Percentiles rank a stretch among this genome's conserved stretches.
Evolutionary conservation across 2,888 invertebrate species (phyloP).

Genomic region (Rutpela maculata): DNA sequence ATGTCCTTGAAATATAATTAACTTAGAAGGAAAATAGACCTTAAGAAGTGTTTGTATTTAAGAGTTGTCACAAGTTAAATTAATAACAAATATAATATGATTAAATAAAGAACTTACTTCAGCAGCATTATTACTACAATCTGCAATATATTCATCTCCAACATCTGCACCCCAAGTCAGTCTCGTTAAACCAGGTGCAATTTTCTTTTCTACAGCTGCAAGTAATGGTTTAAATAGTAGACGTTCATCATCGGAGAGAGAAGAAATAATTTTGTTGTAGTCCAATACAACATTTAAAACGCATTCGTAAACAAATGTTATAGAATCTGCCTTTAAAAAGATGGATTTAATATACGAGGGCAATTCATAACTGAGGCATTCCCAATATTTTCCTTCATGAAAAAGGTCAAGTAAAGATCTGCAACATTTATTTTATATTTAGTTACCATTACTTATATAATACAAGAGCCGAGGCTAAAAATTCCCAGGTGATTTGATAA

Average conservation of each 20-base stretch:
- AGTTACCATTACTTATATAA: neutral
- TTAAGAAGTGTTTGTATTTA: too few relatives aligned
- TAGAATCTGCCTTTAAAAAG: constrained; percentile 77
- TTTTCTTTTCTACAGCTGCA: constrained; percentile 79
- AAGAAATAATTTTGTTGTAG: constrained; percentile 86
- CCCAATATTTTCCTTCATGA: constrained; percentile 85
- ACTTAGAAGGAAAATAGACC: too few relatives aligned
- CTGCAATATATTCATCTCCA: constrained; percentile 83
- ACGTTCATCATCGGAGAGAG: constrained; percentile 86
- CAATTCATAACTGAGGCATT: constrained; percentile 81
- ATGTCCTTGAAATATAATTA: too few relatives aligned
- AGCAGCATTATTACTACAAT: constrained; percentile 81
- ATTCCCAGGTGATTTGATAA: too few relatives aligned
- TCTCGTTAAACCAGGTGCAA: constrained; percentile 83
- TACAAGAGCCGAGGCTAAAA: too few relatives aligned
- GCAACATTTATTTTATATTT: constrained; percentile 58
- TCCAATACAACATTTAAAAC: constrained; percentile 83
- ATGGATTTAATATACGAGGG: constrained; percentile 82
- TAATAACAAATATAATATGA: neutral
- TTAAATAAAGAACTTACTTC: constrained; percentile 74
- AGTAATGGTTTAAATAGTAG: constrained; percentile 86
- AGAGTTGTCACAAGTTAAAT: neutral
- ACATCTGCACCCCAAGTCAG: constrained; percentile 85
- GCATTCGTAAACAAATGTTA: constrained; percentile 82
- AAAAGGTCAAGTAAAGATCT: constrained; percentile 82